Evolutionary conservation across 2,113 vertebrate genomes (phyloP), one percentile per base, ranked within the genome.

Genomic region (Hiodon alosoides): DNA sequence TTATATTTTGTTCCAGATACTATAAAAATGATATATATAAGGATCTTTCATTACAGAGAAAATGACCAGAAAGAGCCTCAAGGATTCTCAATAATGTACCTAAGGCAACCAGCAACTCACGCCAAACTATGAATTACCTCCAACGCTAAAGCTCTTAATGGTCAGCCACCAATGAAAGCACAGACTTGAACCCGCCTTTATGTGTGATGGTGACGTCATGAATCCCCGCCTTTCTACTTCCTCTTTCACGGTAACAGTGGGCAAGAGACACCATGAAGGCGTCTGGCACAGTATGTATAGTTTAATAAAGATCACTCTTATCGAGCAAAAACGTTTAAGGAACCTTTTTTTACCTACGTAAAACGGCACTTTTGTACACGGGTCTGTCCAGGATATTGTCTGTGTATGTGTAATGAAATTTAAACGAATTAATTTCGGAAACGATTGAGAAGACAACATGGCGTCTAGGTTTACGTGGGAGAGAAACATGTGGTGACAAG

Each of bases 211-310:
- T 86, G 85, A 91, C 81, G 82, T 89, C 74, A 55, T 52, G 13
- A 76, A 50, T 55, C 75, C 52, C 80, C 72, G 74, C 88, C 73
- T 13, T 54, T 0, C n/a, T 1, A 0, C 85, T 90, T 95, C 94
- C 93, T 92, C 93, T 96, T 95, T 81, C 84, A 77, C 83, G 64
- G 85, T 82, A 86, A 89, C 85, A 55, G 88, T 81, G 82, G 84
- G 60, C 66, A 82, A 76, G 85, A 85, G 81, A 47, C 86, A 89
- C 71, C 71, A 98, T 98, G 97, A 98, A 98, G 93, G 97, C 96
- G 68, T 98, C 97, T 67, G 97, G 97, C 86, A 95, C 93, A 4
- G 97, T 98, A 89, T 87, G 93, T 79, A 76, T 72, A 76, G 74
- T 3, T 14, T 46, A 31, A 58, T 80, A 52, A 76, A 14, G 6